Evolutionary conservation across 2,888 invertebrate species (phyloP).

Genomic region (Agriotes lineatus): DNA sequence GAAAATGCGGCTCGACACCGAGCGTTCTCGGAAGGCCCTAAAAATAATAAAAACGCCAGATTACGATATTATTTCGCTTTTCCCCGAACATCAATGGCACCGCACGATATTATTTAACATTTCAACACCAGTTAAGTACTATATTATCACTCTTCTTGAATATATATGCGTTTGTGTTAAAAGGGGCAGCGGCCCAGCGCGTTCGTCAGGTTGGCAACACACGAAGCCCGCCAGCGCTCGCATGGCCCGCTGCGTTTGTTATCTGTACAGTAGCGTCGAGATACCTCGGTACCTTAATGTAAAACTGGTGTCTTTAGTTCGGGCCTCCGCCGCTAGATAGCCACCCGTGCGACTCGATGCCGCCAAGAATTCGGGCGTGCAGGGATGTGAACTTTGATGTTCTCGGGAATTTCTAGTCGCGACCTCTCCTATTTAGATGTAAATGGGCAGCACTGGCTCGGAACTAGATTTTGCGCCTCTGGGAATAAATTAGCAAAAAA

Average conservation of each 20-base stretch:
- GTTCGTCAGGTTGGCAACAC: constrained; percentile 39
- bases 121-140: constrained; percentile 65
- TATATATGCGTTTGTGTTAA: constrained; percentile 60
- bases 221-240: constrained; percentile 24
- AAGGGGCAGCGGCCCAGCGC: constrained; percentile 57
- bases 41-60: constrained; percentile 39
- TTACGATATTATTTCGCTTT: constrained; percentile 41
- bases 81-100: constrained; percentile 53
- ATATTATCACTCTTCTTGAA: constrained; percentile 62
- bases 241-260: constrained; percentile 58
- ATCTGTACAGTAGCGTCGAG: constrained; percentile 64
- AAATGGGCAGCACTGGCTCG: too few species aligned
- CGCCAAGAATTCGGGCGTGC: background rate
- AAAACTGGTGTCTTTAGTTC: constrained; percentile 63
- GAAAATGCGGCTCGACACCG: background rate
- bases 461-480: too few species aligned
- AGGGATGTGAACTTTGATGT: constrained; percentile 25
- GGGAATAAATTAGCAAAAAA: too few species aligned
- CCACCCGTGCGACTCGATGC: constrained; percentile 56
- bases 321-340: constrained; percentile 60
- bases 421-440: too few species aligned
- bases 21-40: constrained; percentile 34
- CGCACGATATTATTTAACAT: constrained; percentile 63
- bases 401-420: constrained; percentile 18
- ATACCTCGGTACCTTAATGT: constrained; percentile 63